Evolutionary conservation across 92 coral and sea anemone genomes (phyloP), one percentile per base, ranked within the genome.

Genomic region (Pocillopora grandis): DNA sequence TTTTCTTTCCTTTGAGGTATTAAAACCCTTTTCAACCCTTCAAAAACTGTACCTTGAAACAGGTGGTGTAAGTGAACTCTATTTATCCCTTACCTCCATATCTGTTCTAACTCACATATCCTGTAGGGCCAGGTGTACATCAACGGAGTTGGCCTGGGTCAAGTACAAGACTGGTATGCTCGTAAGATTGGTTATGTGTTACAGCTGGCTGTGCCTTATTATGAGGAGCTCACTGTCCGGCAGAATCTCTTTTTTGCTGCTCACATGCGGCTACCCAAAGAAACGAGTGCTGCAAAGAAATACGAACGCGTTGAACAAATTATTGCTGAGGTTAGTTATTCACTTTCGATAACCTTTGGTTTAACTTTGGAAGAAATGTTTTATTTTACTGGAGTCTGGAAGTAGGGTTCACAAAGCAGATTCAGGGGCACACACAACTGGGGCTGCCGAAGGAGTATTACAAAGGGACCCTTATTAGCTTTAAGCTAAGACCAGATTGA

Each of bases 151-250:
- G 90, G 80, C 9, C 77, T 90, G 80, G 84, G 78, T 36, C 87
- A 61, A 20, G 90, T 90, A 3, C 90, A 90, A 64, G 92, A 86
- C 20, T 90, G 92, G 90, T 90, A 90, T 76, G 84, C 90, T 12
- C 66, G 88, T 79, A 86, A 86, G 87, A 84, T 90, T 58, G 92
- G 92, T 31, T 90, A 90, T 66, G 92, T 90, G 19, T 66, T 90
- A 33, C 92, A 90, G 85, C 92, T 90, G 23, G 92, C 92, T 7
- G 90, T 90, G 5, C 92, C 92, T 35, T 90, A 86, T 85, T 90
- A 90, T 71, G 92, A 90, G 55, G 92, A 90, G 42, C 92, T 90
- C 13, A 86, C 92, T 20, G 92, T 90, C 9, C 80, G 90, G 10
- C 90, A 90, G 75, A 90, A 90, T 84, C 87, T 90, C 27, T 85